These are phyloP conservation scores for Penaeus chinensis DNA, from an alignment of 1,140 invertebrate species.

Conservation along the genomic window DNA sequence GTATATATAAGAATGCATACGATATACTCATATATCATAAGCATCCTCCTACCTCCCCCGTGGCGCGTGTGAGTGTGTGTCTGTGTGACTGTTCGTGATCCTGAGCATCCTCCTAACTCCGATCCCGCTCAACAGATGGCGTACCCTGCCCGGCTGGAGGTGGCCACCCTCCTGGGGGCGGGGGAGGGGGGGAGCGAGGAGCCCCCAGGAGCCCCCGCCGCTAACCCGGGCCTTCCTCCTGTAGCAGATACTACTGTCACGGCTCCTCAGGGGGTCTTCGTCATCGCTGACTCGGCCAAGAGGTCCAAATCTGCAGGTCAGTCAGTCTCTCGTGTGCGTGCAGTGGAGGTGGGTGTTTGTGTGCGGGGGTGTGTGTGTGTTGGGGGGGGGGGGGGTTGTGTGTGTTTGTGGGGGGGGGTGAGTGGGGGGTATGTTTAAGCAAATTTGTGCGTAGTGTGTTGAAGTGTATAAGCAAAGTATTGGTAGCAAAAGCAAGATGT, in stretches of 20 bases:
- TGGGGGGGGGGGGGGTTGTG: neutral
- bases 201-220: neutral
- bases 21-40: too few relatives aligned
- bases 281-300: constrained; percentile 7
- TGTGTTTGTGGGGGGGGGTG: too few relatives aligned
- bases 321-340: neutral
- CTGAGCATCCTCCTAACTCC: neutral
- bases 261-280: neutral
- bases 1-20: too few relatives aligned
- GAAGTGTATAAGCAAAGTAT: too few relatives aligned
- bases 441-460: too few relatives aligned
- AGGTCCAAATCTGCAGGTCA: neutral
- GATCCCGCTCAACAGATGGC: neutral
- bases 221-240: neutral
- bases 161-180: neutral
- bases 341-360: neutral
- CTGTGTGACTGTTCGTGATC: neutral
- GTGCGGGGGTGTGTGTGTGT: neutral
- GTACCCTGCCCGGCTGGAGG: constrained; percentile 13
- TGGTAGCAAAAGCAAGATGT: too few relatives aligned
- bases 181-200: neutral
- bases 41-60: too few relatives aligned
- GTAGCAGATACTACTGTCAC: neutral
- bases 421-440: too few relatives aligned
- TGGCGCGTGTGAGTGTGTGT: neutral